Percentiles rank a stretch among this genome's conserved stretches.
Conservation (phyloP, 2,797 vertebrate species). For the Euphonia xanthogaster region DNA sequence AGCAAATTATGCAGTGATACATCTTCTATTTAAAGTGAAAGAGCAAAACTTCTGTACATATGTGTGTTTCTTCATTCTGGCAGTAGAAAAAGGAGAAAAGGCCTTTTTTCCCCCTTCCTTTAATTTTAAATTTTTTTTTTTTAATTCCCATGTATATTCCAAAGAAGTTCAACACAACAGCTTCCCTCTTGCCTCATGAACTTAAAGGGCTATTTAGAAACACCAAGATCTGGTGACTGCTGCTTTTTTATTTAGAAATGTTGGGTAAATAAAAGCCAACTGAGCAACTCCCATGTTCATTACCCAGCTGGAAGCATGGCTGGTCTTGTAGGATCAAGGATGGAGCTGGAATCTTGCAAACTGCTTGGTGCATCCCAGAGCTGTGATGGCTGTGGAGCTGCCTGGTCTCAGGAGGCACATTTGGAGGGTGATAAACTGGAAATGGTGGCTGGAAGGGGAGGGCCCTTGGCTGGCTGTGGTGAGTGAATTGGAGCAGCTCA, state of each 20-base stretch:
- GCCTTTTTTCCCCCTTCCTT: rapidly evolving
- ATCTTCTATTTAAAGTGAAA: conserved; percentile 8
- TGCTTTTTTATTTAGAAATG: not conserved
- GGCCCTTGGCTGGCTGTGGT: not conserved
- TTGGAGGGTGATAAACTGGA: not conserved
- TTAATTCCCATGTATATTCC: not conserved
- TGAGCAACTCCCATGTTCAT: not conserved
- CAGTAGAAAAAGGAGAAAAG: not conserved
- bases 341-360: not conserved
- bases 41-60: not conserved
- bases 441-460: not conserved
- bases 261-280: not conserved
- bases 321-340: not conserved
- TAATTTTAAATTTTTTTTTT: not conserved
- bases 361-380: not conserved
- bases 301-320: not conserved
- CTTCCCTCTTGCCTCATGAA: conserved; percentile 16
- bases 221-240: not conserved
- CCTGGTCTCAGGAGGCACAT: not conserved
- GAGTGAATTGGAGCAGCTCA: not conserved
- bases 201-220: conserved; percentile 67
- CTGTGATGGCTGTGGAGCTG: not conserved
- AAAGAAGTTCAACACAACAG: not conserved
- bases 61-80: not conserved
- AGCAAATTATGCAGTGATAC: conserved; percentile 19